These are phyloP conservation scores for Allygus modestus DNA, from an alignment of 2,888 invertebrate species.

Conservation along the genomic window DNA sequence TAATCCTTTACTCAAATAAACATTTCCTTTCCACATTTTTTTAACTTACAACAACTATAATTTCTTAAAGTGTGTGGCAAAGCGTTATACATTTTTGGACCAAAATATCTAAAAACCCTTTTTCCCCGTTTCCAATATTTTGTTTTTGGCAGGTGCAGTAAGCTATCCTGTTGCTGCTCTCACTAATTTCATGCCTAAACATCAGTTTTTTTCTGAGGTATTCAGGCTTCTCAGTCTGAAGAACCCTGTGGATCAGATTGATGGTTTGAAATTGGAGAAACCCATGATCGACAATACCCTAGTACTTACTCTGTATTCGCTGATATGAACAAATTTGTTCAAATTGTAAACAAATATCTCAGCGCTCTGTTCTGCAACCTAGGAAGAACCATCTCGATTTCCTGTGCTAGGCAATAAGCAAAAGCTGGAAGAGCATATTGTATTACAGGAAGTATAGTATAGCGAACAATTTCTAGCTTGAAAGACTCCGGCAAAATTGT, in stretches of 20 bases:
- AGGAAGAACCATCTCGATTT: background rate
- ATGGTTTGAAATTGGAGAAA: background rate
- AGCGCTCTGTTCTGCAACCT: background rate
- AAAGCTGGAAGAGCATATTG: background rate
- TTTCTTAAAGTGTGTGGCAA: background rate
- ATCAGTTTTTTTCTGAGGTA: constrained; percentile 33
- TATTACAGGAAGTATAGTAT: background rate
- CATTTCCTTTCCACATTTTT: background rate
- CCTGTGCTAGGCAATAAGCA: background rate
- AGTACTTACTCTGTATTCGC: background rate
- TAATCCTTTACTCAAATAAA: too few relatives aligned
- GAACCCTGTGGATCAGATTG: background rate
- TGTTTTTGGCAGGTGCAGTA: background rate
- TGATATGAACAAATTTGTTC: background rate
- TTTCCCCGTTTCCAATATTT: background rate
- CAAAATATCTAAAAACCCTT: background rate
- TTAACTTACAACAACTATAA: background rate
- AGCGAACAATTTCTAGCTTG: background rate
- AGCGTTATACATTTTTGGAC: background rate
- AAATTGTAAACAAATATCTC: background rate
- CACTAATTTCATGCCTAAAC: constrained; percentile 20
- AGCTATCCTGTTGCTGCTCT: background rate
- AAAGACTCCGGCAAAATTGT: background rate
- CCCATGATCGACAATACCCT: background rate
- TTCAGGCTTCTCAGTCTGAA: background rate